phyloP scores from a whole-genome alignment of 2,113 vertebrate genomes.

The Nothobranchius kuhntae region DNA sequence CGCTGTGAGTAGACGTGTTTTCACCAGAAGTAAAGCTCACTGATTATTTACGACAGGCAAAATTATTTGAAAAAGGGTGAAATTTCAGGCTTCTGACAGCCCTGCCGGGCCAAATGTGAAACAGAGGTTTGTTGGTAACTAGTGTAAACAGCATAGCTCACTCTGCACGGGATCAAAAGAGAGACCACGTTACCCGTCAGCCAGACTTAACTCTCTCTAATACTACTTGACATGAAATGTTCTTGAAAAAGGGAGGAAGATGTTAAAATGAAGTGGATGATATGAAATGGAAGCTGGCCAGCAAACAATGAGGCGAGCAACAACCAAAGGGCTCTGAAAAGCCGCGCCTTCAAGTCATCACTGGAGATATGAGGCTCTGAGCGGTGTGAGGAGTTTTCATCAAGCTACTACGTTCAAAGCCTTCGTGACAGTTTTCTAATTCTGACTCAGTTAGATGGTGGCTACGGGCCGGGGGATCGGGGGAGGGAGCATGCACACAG shows the following conservation, averaged over 20 bases:
- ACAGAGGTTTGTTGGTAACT: constrained; percentile 31
- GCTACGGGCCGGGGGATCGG: constrained; percentile 23
- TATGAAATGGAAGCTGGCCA: constrained; percentile 49
- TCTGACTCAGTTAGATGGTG: constrained; percentile 22
- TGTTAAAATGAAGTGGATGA: constrained; percentile 46
- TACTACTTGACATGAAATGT: constrained; percentile 56
- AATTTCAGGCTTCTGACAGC: constrained; percentile 51
- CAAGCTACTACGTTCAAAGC: constrained; percentile 44
- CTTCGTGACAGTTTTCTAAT: constrained; percentile 61
- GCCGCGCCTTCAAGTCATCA: constrained; percentile 27
- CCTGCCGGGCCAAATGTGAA: constrained; percentile 46
- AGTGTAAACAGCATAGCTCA: constrained; percentile 14
- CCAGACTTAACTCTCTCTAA: constrained; percentile 55
- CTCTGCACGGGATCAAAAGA: constrained; percentile 50
- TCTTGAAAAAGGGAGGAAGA: constrained; percentile 40
- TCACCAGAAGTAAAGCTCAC: constrained; percentile 43
- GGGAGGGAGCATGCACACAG: constrained; percentile 27
- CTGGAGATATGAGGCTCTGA: constrained; percentile 33
- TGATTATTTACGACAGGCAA: constrained; percentile 62
- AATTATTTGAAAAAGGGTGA: constrained; percentile 64
- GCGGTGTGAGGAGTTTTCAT: constrained; percentile 41
- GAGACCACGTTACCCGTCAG: constrained; percentile 33
- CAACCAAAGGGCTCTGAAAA: constrained; percentile 44
- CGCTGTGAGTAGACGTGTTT: constrained; percentile 46
- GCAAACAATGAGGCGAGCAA: constrained; percentile 30